Conservation (phyloP, 1,140 invertebrate genomes). For the Drosophila nebulosa region DNA sequence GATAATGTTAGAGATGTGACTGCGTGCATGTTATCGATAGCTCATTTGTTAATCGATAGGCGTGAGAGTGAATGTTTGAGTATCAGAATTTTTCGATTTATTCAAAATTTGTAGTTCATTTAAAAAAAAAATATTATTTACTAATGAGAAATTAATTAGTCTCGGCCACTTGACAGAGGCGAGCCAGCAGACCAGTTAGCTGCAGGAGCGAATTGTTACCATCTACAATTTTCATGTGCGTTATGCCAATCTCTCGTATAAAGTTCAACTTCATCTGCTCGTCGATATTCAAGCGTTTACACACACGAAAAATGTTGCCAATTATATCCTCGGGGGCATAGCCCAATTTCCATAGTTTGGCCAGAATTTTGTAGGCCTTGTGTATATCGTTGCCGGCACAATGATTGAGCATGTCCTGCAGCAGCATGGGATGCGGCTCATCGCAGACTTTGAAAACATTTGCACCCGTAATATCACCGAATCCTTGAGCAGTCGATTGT, state of each 20-base stretch:
- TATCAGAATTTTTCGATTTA: neutral
- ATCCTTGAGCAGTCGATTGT: slow-evolving; percentile 98
- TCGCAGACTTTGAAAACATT: slow-evolving; percentile 99
- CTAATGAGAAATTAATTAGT: slow-evolving; percentile 23
- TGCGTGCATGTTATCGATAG: neutral
- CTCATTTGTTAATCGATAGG: neutral
- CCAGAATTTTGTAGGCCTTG: slow-evolving; percentile 93
- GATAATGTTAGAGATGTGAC: neutral
- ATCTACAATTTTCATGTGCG: slow-evolving; percentile 94
- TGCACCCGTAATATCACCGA: slow-evolving; percentile 93
- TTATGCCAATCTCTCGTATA: slow-evolving; percentile 96
- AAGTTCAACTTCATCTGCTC: slow-evolving; percentile 93
- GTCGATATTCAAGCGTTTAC: slow-evolving; percentile 91
- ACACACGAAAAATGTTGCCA: slow-evolving; percentile 95
- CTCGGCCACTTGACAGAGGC: slow-evolving; percentile 85
- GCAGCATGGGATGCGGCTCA: slow-evolving; percentile 97
- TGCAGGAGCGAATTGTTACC: slow-evolving; percentile 94
- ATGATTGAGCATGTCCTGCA: slow-evolving; percentile 95
- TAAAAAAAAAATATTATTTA: neutral
- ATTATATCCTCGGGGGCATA: slow-evolving; percentile 99
- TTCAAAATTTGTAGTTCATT: neutral
- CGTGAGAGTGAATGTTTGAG: too few relatives aligned
- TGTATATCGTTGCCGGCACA: slow-evolving; percentile 92
- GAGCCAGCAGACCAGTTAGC: slow-evolving; percentile 92
- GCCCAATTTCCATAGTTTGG: slow-evolving; percentile 94